These are phyloP conservation scores for Drusus annulatus DNA, from an alignment of 1,140 invertebrate species.

Conservation along the genomic window DNA sequence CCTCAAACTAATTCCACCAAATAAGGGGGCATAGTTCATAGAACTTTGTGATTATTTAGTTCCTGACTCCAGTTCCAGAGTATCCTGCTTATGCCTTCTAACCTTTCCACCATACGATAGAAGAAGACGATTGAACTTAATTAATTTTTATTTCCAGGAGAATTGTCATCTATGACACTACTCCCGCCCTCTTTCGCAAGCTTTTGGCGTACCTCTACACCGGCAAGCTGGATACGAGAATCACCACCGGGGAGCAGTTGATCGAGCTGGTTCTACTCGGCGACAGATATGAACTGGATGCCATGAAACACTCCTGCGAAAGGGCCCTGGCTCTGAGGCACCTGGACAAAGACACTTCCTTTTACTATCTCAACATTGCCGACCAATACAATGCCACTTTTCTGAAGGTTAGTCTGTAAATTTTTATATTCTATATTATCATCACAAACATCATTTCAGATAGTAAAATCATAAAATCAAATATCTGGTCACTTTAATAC, in stretches of 20 bases:
- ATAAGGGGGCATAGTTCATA: too few relatives aligned
- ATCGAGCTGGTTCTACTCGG: constrained; percentile 74
- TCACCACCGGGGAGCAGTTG: constrained; percentile 71
- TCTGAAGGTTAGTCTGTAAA: constrained; percentile 68
- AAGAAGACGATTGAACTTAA: too few relatives aligned
- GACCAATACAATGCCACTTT: constrained; percentile 75
- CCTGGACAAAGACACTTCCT: constrained; percentile 74
- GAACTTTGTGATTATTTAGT: too few relatives aligned
- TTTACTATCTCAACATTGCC: constrained; percentile 76
- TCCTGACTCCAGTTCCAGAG: too few relatives aligned
- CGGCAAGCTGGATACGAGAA: constrained; percentile 69
- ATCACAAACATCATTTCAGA: too few relatives aligned
- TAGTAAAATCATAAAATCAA: too few relatives aligned
- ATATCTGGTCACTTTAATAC: too few relatives aligned
- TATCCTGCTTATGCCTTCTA: too few relatives aligned
- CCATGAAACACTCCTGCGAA: constrained; percentile 73
- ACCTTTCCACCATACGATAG: too few relatives aligned
- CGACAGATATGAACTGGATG: constrained; percentile 62
- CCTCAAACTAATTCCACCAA: too few relatives aligned
- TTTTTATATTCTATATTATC: constrained; percentile 27
- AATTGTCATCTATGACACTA: constrained; percentile 77
- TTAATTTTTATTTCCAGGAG: constrained; percentile 66
- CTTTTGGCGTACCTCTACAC: constrained; percentile 76
- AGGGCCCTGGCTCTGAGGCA: constrained; percentile 67
- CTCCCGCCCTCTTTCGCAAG: constrained; percentile 71